Evolutionary conservation across 2,797 vertebrate genomes (phyloP).

Genomic region (Caiman crocodilus): DNA sequence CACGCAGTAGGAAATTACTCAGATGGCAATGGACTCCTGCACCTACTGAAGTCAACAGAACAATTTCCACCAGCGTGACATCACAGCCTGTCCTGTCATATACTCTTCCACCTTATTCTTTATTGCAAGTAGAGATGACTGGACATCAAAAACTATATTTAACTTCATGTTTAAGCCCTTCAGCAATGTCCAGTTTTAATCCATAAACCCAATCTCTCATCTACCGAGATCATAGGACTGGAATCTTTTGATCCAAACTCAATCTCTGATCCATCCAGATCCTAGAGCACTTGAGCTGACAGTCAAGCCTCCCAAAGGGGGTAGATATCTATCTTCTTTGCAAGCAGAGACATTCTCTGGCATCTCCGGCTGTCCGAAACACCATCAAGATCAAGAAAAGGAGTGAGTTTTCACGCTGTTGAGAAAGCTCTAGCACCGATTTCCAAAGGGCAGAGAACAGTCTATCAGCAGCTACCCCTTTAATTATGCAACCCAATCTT

Average conservation of each 20-base stretch:
- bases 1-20: neutral
- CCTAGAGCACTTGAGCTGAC: neutral
- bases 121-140: neutral
- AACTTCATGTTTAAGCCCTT: neutral
- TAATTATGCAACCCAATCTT: neutral
- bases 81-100: neutral
- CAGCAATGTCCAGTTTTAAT: neutral
- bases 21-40: neutral
- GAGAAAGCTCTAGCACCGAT: neutral
- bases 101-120: neutral
- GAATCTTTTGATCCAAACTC: neutral
- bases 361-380: neutral
- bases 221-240: neutral
- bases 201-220: neutral
- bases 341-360: neutral
- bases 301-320: no score
- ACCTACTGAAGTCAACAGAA: neutral
- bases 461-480: neutral
- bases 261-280: neutral
- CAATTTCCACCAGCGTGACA: neutral
- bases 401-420: neutral
- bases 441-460: neutral
- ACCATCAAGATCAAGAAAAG: rapidly evolving
- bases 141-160: neutral
- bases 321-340: neutral